Conservation (phyloP, 2,797 vertebrate genomes). For the Emys orbicularis region DNA sequence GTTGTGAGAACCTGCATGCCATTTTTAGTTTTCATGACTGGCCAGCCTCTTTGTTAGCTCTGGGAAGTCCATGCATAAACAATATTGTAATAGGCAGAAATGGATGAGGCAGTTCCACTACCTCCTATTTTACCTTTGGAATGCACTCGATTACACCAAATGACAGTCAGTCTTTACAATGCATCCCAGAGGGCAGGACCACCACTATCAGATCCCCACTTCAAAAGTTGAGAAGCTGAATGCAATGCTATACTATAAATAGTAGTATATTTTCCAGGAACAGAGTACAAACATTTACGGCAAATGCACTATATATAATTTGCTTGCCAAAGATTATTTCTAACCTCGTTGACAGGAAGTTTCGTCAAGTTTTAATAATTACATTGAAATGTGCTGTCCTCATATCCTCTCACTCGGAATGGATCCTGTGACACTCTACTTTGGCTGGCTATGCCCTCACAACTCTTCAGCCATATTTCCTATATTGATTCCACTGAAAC, state of each 20-base stretch:
- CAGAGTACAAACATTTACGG: too few relatives aligned
- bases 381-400: too few relatives aligned
- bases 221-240: not conserved
- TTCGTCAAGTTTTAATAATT: too few relatives aligned
- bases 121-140: not conserved
- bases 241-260: not conserved
- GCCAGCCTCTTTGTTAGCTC: not conserved
- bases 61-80: not conserved
- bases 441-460: too few relatives aligned
- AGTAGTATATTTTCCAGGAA: too few relatives aligned
- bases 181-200: not conserved
- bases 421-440: not conserved
- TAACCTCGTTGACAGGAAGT: too few relatives aligned
- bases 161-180: too few relatives aligned
- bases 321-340: too few relatives aligned
- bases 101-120: not conserved
- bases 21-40: not conserved
- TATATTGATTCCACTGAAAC: too few relatives aligned
- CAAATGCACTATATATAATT: too few relatives aligned
- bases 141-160: not conserved
- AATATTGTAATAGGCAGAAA: not conserved
- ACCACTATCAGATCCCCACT: accelerated
- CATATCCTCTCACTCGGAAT: not conserved
- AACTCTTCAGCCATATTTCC: too few relatives aligned
- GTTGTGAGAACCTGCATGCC: not conserved